These are phyloP conservation scores for Sarcophilus harrisii DNA, from an alignment of 2,797 vertebrate genomes.

Conservation along the genomic window DNA sequence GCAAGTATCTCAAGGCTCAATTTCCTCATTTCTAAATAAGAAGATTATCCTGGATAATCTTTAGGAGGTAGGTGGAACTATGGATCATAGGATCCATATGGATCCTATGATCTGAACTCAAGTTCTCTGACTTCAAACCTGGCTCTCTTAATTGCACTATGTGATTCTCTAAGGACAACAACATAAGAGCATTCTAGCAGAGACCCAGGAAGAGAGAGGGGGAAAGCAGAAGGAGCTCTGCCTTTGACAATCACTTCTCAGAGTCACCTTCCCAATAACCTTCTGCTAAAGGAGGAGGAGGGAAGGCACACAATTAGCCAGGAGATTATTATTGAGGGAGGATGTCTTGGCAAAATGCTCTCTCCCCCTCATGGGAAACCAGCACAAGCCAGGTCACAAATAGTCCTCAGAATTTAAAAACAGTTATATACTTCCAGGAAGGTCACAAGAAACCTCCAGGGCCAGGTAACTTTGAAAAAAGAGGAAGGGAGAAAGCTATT, in stretches of 20 bases:
- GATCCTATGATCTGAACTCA: not conserved
- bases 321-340: fast-evolving
- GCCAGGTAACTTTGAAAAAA: not conserved
- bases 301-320: not conserved
- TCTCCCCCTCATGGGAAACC: not conserved
- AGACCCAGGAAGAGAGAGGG: not conserved
- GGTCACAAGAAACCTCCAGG: not conserved
- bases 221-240: not conserved
- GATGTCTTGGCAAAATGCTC: not conserved
- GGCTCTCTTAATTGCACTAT: not conserved
- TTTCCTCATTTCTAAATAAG: not conserved
- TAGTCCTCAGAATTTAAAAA: not conserved
- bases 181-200: not conserved
- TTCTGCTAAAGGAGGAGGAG: not conserved
- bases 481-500: too few species aligned
- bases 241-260: not conserved
- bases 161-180: not conserved
- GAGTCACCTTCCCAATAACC: not conserved
- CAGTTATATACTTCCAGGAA: not conserved
- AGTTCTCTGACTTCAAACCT: not conserved
- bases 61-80: not conserved
- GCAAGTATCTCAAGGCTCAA: not conserved
- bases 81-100: too few species aligned
- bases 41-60: not conserved
- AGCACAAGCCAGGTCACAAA: not conserved